phyloP scores from a whole-genome alignment of 1,140 invertebrate genomes.

The Pissodes strobi region DNA sequence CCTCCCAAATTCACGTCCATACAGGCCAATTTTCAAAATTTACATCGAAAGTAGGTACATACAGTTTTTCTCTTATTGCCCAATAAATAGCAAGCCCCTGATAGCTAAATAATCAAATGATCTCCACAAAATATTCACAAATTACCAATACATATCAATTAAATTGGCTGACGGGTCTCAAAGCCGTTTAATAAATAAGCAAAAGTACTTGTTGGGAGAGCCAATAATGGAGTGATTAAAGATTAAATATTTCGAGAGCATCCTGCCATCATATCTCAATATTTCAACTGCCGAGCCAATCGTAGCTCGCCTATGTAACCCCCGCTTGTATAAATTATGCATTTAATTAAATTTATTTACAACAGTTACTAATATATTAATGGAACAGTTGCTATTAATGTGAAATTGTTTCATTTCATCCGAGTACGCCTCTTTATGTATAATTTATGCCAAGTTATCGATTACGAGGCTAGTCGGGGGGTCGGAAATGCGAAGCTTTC shows the following conservation, averaged over 20 bases:
- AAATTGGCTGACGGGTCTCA: conserved; percentile 19
- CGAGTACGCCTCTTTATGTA: conserved; percentile 39
- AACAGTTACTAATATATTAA: conserved; percentile 47
- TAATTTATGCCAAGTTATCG: conserved; percentile 40
- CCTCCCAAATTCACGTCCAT: no score
- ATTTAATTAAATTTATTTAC: conserved; percentile 49
- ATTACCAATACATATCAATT: conserved; percentile 27
- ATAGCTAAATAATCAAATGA: neutral
- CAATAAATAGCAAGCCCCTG: no score
- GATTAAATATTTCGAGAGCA: conserved; percentile 34
- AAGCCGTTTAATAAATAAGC: conserved; percentile 35
- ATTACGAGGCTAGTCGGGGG: conserved; percentile 9
- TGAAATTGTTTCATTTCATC: conserved; percentile 43
- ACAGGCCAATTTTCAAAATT: no score
- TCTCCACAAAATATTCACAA: conserved; percentile 13
- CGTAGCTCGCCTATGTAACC: neutral
- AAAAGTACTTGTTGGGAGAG: conserved; percentile 27
- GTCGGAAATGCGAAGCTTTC: conserved; percentile 17
- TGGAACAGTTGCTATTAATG: conserved; percentile 49
- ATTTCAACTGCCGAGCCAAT: conserved; percentile 14
- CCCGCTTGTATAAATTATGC: conserved; percentile 40
- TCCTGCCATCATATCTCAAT: conserved; percentile 34
- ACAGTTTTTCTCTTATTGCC: no score
- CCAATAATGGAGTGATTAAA: conserved; percentile 42
- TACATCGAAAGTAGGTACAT: no score